Percentiles rank a stretch among this genome's conserved stretches.
Evolutionary conservation across 1,140 invertebrate species (phyloP).

Genomic region (Dysdera silvatica): DNA sequence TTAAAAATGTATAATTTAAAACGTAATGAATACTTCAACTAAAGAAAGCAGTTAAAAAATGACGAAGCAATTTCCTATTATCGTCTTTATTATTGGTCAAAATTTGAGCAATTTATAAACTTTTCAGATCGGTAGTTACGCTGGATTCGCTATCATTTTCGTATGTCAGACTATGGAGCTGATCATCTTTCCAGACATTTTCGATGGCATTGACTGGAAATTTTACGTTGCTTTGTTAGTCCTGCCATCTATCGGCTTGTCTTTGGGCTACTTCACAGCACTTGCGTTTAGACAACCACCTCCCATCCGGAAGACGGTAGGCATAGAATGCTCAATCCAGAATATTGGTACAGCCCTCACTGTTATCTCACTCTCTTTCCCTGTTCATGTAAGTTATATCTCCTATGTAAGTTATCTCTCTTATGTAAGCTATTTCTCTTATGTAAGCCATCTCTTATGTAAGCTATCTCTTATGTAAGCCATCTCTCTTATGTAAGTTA

Average conservation of each 20-base stretch:
- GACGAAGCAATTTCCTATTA: too few species aligned
- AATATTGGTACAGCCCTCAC: constrained; percentile 42
- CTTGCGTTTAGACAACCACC: constrained; percentile 37
- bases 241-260: constrained; percentile 42
- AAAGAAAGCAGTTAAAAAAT: too few species aligned
- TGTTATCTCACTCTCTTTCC: constrained; percentile 38
- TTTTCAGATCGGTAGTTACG: constrained; percentile 33
- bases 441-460: too few species aligned
- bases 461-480: too few species aligned
- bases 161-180: constrained; percentile 35
- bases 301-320: constrained; percentile 41
- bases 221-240: constrained; percentile 39
- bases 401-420: too few species aligned
- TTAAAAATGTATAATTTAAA: too few species aligned
- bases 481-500: too few species aligned
- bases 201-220: constrained; percentile 40
- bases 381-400: constrained; percentile 28
- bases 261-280: constrained; percentile 42
- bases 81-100: too few species aligned
- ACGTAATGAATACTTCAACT: too few species aligned
- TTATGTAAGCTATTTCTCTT: too few species aligned
- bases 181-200: constrained; percentile 39
- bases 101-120: neutral
- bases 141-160: constrained; percentile 36
- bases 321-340: constrained; percentile 46